A percentile compares a stretch with the other conserved stretches of the same genome.
These are phyloP conservation scores for Polymixis lichenea DNA, from an alignment of 2,888 invertebrate genomes.

Conservation along the genomic window DNA sequence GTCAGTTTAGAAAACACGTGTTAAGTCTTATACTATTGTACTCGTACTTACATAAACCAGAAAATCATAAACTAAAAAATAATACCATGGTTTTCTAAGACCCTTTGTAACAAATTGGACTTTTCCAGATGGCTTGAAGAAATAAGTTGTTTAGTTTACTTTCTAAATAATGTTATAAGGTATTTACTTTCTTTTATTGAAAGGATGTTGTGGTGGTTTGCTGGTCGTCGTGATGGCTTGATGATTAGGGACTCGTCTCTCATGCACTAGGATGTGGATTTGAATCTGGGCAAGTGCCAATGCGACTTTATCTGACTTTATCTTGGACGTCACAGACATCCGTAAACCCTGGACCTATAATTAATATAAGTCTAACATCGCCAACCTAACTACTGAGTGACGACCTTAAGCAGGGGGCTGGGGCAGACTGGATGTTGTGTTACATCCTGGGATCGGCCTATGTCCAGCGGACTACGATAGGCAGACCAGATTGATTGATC, in stretches of 20 bases:
- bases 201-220: neutral
- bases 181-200: neutral
- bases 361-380: neutral
- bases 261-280: neutral
- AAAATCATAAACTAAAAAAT: neutral
- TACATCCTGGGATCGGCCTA: too few species aligned
- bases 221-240: neutral
- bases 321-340: too few species aligned
- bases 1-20: conserved; percentile 10
- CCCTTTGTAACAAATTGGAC: neutral
- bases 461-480: too few species aligned
- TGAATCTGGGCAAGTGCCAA: neutral
- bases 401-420: too few species aligned
- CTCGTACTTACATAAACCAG: neutral
- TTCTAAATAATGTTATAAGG: neutral
- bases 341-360: neutral
- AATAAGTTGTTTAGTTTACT: neutral
- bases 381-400: too few species aligned
- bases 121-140: neutral
- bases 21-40: conserved; percentile 4
- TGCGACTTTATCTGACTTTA: neutral
- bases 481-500: too few species aligned
- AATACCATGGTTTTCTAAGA: too few species aligned
- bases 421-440: too few species aligned
- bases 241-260: neutral